These are phyloP conservation scores for Chaetorhynchus papuensis DNA, from an alignment of 2,113 vertebrate species.

Conservation along the genomic window DNA sequence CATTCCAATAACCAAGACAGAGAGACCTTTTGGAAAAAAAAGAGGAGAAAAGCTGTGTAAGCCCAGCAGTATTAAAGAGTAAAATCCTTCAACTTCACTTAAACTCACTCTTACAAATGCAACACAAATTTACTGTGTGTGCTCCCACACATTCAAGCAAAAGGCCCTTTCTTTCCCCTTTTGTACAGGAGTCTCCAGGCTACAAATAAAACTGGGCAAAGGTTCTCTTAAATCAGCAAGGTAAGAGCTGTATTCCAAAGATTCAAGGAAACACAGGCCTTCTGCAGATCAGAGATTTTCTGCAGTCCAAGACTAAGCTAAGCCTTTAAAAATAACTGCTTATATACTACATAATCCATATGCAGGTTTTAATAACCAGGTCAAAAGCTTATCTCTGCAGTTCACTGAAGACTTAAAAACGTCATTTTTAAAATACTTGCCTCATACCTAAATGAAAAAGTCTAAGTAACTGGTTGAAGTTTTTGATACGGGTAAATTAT, in stretches of 20 bases:
- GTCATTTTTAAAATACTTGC: background rate
- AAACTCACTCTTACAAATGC: background rate
- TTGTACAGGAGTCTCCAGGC: background rate
- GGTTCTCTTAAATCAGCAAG: background rate
- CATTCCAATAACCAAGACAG: slow-evolving; percentile 88
- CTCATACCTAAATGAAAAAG: background rate
- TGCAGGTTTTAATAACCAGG: background rate
- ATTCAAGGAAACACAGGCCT: background rate
- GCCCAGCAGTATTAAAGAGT: background rate
- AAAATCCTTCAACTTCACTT: background rate
- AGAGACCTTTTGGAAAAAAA: slow-evolving; percentile 71
- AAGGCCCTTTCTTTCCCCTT: background rate
- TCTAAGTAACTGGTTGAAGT: background rate
- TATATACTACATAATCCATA: background rate
- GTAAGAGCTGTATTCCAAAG: background rate
- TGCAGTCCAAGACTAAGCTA: background rate
- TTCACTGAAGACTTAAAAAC: background rate
- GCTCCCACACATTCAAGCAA: background rate
- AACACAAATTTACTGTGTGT: background rate
- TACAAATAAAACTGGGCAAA: background rate
- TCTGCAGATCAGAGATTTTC: background rate
- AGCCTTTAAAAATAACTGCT: background rate
- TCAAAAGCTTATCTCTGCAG: background rate
- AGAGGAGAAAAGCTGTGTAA: background rate
- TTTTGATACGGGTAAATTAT: background rate